Evolutionary conservation across 2,113 vertebrate genomes (phyloP), one percentile per base, ranked within the genome.

Genomic region (Saccopteryx leptura): DNA sequence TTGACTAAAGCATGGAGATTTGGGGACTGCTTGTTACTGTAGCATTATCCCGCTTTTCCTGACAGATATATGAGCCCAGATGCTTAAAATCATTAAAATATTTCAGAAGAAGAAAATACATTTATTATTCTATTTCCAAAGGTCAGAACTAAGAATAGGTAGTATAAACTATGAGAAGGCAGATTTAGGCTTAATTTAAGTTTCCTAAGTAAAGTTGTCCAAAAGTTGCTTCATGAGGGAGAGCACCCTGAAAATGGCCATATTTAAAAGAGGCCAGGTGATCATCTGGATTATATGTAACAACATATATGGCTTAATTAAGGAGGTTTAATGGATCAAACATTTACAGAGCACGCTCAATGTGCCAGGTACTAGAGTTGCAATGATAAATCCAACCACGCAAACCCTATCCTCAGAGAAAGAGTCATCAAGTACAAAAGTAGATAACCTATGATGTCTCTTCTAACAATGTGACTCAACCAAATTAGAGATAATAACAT

Each of bases 401-500:
- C 46, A 76, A 58, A 75, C 48, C 21, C 11, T 79, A 50, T 19
- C 52, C 52, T 81, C 14, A 68, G 78, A 33, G 39, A 94, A 94
- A 75, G 74, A 87, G 54, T 9, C 48, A 48, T 58, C 39, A 95
- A 83, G 50, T 71, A 48, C 23, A 87, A 52, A 89, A 91, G 65
- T 61, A 84, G 94, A 96, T 96, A 91, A 97, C 86, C 74, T 91
- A 79, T 75, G 63, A 46, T 72, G 39, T n/a, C 65, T 92, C 69
- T 91, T 75, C 2, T 39, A 88, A 56, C 68, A 92, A 28, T 46
- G 56, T 94, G 92, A 97, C 88, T 94, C 93, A 87, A 71, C 61
- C 54, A 74, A 97, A 95, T 90, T 78, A 86, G 89, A 96, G 91
- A 96, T 96, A 97, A 97, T 97, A 69, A 82, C 63, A 97, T 15